Evolutionary conservation across 2,797 vertebrate species (phyloP), one percentile per base, ranked within the genome.

Genomic region (Dermochelys coriacea): DNA sequence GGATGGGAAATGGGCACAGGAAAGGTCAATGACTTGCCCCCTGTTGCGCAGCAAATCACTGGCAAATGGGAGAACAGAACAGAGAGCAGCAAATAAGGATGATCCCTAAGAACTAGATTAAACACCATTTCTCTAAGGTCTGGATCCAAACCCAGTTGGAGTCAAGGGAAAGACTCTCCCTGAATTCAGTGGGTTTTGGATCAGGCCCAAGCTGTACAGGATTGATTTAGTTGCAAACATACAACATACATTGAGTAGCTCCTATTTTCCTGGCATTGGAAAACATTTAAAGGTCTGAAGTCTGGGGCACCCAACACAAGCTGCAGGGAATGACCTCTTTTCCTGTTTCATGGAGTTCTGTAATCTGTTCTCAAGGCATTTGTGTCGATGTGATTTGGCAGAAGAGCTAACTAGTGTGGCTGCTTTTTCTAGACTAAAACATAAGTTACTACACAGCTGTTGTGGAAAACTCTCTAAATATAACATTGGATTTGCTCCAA

Each of bases 401-500:
- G 51, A 84, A 47, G 31, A 37, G 61, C 31, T 11, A 77, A n/a
- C 71, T 54, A 14, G 45, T 3, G 8, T 1, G 2, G 18, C 47
- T 93, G 55, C 55, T 75, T 93, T 92, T 55, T 59, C 77, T 1
- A 1, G 15, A 19, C 55, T 21, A 12, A 47, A 80, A 37, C 61
- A 16, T 86, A 77, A 91, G 54, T 86, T 86, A 41, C 54, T 3
- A 1, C 59, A 12, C 93, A 96, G 90, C 95, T 94, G 81, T 57
- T 95, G 51, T 68, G 91, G 95, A 88, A 88, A 93, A 37, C 51
- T 54, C 51, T 54, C 94, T 95, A 93, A 95, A 87, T 90, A 94
- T 84, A 94, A 77, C 57, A 21, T 49, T 51, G 82, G 80, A 71
- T 54, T 57, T 75, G 25, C 90, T 95, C 85, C 87, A 93, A 1